Base-by-base conservation (phyloP, 2,113 vertebrate genomes). In the Gracilinanus agilis region DNA sequence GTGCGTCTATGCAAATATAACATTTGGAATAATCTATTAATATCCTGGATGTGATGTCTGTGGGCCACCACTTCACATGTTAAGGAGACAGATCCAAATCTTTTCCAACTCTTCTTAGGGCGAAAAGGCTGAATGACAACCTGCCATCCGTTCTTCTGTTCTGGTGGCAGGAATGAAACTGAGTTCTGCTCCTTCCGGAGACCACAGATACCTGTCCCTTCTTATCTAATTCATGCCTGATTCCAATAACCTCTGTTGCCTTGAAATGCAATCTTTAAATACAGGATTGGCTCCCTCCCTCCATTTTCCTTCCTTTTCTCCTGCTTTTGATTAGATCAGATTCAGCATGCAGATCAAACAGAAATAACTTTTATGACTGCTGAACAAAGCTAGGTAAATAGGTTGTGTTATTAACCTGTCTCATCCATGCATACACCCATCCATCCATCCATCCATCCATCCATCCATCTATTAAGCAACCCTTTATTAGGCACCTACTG, bases 11-110 rank as follows among this genome's bases (percentile, higher is more conserved):
- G 97, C 97, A 97, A 98, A 97, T 97, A 97, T 96, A 98, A 96
- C 97, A 97, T 98, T 97, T 98, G 96, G 96, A 96, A 97, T 97
- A 96, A 97, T 96, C 97, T 98, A 97, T 97, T 98, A 97, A 98
- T 98, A 97, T 98, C 96, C 96, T 90, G 3, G 56, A 96, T 96
- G 93, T 96, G 97, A 96, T 97, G 92, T 97, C 96, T 97, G 97
- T 97, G 96, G 97, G 96, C 97, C 96, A 96, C 94, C 96, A 96
- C 96, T 97, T 98, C 90, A 94, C 94, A 93, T 96, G 92, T 95
- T 96, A 91, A 97, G 91, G 96, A 96, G 91, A n/a, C 93, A 92
- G 94, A 91, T 96, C 96, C 97, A 97, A 97, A 95, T 96, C 94
- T 97, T 97, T 97, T 96, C 96, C 94, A 89, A 97, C 95, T 97